phyloP scores from a whole-genome alignment of 2,797 vertebrate genomes.

The Oryzias sinensis region DNA sequence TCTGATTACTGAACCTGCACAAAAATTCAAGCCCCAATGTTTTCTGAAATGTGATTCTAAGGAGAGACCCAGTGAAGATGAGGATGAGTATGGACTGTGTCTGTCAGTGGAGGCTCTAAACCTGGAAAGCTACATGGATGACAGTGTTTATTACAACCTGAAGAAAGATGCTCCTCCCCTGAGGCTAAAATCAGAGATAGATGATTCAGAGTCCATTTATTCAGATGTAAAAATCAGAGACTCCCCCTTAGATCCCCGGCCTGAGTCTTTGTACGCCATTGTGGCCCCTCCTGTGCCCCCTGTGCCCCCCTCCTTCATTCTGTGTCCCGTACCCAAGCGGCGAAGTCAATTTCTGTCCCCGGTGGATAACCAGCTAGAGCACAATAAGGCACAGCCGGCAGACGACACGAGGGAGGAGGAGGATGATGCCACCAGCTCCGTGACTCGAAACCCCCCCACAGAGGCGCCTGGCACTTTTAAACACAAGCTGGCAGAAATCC shows the following conservation, averaged over 20 bases:
- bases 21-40: background rate
- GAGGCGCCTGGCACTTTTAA: conserved; percentile 69
- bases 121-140: conserved; percentile 22
- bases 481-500: conserved; percentile 71
- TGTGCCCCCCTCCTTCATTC: background rate
- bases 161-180: conserved; percentile 9
- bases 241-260: background rate
- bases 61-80: conserved; percentile 4
- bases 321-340: conserved; percentile 11
- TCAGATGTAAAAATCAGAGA: conserved; percentile 6
- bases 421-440: conserved; percentile 32
- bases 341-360: conserved; percentile 23
- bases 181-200: background rate
- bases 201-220: conserved; percentile 38
- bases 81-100: conserved; percentile 32
- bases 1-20: conserved; percentile 16
- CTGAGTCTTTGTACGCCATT: background rate
- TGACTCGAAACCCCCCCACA: conserved; percentile 20
- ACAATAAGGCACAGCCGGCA: conserved; percentile 9
- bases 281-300: background rate
- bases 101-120: conserved; percentile 26
- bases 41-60: conserved; percentile 19
- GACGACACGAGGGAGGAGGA: conserved; percentile 43
- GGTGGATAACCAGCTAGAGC: conserved; percentile 20
- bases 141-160: conserved; percentile 47